Conservation (phyloP, 2,888 invertebrate genomes). For the Achlya flavicornis region DNA sequence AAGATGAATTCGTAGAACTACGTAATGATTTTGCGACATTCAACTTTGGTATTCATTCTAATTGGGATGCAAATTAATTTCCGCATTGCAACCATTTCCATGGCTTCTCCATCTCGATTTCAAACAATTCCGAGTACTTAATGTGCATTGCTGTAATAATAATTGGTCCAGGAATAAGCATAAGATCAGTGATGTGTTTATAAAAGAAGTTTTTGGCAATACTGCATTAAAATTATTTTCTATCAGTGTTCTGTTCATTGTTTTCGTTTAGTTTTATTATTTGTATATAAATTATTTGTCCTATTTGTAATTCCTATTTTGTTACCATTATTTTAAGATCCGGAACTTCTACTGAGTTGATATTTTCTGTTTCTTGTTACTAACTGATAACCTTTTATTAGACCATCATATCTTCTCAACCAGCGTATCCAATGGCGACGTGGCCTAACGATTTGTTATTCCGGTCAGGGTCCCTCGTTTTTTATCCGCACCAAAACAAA, state of each 20-base stretch:
- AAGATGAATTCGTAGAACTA: constrained; percentile 5
- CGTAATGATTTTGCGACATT: not conserved
- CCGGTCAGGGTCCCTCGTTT: constrained; percentile 32
- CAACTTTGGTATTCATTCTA: constrained; percentile 9
- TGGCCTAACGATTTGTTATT: constrained; percentile 29
- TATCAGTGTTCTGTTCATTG: no score
- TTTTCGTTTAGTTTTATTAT: no score
- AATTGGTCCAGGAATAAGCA: not conserved
- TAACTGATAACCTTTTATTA: not conserved
- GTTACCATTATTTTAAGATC: no score
- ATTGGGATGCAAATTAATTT: constrained; percentile 21
- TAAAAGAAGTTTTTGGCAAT: no score
- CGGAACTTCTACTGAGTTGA: no score
- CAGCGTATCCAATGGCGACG: not conserved
- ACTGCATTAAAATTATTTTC: not conserved
- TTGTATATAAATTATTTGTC: no score
- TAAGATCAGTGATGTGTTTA: not conserved
- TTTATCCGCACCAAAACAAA: constrained; percentile 21
- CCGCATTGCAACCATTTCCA: constrained; percentile 16
- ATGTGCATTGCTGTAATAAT: not conserved
- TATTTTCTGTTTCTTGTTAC: not conserved
- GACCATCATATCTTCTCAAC: not conserved
- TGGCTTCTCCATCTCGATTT: constrained; percentile 6
- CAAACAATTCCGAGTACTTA: not conserved
- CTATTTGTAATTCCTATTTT: no score